Evolutionary conservation across 2,113 vertebrate genomes (phyloP).

Genomic region (Callithrix jacchus): DNA sequence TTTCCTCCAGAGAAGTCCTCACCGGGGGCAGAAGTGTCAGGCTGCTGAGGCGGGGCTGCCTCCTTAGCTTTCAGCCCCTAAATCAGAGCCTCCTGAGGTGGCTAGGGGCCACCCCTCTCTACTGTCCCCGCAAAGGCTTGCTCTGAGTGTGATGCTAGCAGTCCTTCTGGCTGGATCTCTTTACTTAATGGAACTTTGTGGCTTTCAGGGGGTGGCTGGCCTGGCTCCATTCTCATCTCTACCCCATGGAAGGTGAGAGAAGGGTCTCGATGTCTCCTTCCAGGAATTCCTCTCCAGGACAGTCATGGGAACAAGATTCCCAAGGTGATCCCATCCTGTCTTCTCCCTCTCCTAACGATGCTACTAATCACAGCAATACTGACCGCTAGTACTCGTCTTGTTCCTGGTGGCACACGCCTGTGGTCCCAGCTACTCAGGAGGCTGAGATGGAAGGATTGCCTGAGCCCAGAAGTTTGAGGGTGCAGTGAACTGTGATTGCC

Average conservation of each 20-base stretch:
- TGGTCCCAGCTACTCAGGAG: too few relatives aligned
- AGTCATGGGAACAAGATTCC: accelerated
- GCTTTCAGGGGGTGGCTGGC: neutral
- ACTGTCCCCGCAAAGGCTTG: neutral
- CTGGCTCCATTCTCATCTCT: too few relatives aligned
- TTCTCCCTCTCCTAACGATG: neutral
- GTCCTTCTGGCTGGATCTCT: neutral
- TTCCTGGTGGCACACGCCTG: too few relatives aligned
- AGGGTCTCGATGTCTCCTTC: neutral
- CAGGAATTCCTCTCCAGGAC: too few relatives aligned
- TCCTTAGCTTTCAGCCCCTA: neutral
- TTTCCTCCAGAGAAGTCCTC: neutral
- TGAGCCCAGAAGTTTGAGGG: too few relatives aligned
- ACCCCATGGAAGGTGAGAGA: neutral
- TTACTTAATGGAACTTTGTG: neutral
- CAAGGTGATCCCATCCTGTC: neutral
- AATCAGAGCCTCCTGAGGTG: neutral
- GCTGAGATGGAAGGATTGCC: too few relatives aligned
- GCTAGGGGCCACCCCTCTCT: neutral
- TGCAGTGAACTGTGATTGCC: too few relatives aligned
- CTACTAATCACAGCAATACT: accelerated
- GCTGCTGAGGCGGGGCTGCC: neutral
- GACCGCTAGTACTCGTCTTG: accelerated
- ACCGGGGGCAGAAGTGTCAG: too few relatives aligned
- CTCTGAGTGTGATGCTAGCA: neutral